Percentiles rank a stretch among this genome's conserved stretches.
Conservation (phyloP, 2,888 invertebrate species). For the Rhagonycha lutea region DNA sequence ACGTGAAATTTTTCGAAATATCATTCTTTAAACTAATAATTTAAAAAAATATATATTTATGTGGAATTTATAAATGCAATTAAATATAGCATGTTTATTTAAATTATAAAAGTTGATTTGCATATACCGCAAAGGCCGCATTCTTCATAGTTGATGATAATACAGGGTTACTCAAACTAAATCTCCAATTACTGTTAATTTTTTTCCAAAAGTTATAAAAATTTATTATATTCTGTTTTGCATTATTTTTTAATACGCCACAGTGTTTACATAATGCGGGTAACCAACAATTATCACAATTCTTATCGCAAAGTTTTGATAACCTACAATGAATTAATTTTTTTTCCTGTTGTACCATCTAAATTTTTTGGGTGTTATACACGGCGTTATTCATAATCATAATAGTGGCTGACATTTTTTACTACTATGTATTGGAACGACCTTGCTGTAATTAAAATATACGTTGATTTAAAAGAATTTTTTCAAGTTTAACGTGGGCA, state of each 20-base stretch:
- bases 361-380: constrained; percentile 12
- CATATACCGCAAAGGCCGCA: not conserved
- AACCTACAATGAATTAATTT: not conserved
- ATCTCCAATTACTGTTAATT: not conserved
- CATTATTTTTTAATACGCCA: not conserved
- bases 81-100: not conserved
- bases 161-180: not conserved
- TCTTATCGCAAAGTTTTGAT: not conserved
- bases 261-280: not conserved
- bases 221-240: not conserved
- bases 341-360: not conserved
- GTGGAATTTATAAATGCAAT: not conserved
- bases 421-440: constrained; percentile 36
- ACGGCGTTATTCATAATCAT: constrained; percentile 23
- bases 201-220: not conserved
- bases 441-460: constrained; percentile 31
- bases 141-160: not conserved
- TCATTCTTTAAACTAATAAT: not conserved
- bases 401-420: constrained; percentile 33
- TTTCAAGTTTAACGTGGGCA: not conserved
- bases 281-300: not conserved
- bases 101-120: not conserved
- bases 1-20: not conserved
- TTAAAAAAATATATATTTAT: not conserved
- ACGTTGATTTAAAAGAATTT: not conserved